phyloP scores from a whole-genome alignment of 2,888 invertebrate species.

The Cantharis rufa region DNA sequence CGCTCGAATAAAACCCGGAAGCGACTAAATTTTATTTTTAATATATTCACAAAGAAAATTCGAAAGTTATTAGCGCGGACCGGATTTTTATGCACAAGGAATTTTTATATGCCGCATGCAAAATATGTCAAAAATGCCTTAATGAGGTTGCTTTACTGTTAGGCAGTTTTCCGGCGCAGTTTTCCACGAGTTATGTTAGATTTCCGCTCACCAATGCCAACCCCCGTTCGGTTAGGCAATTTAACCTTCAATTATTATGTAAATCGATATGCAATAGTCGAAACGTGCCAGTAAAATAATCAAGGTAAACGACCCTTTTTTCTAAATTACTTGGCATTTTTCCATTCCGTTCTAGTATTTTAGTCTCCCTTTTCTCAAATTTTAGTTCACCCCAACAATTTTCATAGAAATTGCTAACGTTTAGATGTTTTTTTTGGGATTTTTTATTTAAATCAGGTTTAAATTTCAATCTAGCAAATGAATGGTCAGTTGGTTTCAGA shows the following conservation, averaged over 20 bases:
- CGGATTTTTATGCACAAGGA: neutral
- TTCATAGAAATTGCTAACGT: neutral
- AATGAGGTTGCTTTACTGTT: neutral
- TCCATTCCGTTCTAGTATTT: neutral
- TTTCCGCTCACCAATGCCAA: neutral
- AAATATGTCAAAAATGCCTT: neutral
- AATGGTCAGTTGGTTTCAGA: too few relatives aligned
- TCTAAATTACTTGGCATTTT: neutral
- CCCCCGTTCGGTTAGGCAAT: neutral
- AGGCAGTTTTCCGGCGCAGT: neutral
- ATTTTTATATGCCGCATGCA: neutral
- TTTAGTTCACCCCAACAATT: neutral
- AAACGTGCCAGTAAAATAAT: neutral
- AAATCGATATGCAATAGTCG: neutral
- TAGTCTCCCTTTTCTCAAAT: neutral
- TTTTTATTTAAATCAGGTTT: too few relatives aligned
- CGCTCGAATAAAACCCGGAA: neutral
- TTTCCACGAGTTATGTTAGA: neutral
- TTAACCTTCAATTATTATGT: neutral
- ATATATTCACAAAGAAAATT: neutral
- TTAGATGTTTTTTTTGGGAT: too few relatives aligned
- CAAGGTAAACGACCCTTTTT: neutral
- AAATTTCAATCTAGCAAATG: too few relatives aligned
- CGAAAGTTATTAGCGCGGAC: neutral
- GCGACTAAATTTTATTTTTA: neutral